Percentiles rank a stretch among this genome's conserved stretches.
These are phyloP conservation scores for Mastomys natalensis DNA, from an alignment of 2,113 vertebrate genomes.

Conservation along the genomic window DNA sequence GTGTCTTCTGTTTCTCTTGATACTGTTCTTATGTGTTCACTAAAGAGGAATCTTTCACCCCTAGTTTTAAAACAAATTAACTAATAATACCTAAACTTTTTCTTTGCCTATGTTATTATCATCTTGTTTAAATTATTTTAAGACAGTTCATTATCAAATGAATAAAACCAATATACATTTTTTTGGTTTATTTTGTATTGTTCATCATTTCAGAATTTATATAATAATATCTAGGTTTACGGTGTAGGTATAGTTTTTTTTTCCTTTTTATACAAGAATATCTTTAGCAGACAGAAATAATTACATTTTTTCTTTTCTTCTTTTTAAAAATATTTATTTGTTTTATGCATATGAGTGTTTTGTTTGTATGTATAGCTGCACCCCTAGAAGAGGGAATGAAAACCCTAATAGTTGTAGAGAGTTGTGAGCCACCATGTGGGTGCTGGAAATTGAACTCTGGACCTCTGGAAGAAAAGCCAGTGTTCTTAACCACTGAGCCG, in stretches of 20 bases:
- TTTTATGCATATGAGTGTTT: neutral
- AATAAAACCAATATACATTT: neutral
- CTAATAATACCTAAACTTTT: neutral
- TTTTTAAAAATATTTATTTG: neutral
- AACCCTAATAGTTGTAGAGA: neutral
- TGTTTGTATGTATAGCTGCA: neutral
- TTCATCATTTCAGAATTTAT: neutral
- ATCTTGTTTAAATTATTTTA: neutral
- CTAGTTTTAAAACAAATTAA: neutral
- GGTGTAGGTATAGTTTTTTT: neutral
- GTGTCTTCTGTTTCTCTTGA: neutral
- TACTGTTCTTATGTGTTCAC: neutral
- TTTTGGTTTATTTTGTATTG: neutral
- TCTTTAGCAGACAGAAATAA: neutral
- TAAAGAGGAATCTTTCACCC: neutral
- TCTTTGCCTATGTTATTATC: neutral
- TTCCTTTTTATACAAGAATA: neutral
- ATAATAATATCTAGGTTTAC: neutral
- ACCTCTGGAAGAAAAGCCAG: neutral
- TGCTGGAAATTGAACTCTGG: neutral
- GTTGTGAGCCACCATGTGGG: neutral
- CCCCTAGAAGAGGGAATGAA: neutral
- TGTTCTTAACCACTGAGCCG: neutral
- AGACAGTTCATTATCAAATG: neutral
- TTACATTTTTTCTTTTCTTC: neutral